Evolutionary conservation across 2,113 vertebrate species (phyloP), one percentile per base, ranked within the genome.

Genomic region (Neodontobutis hainanensis): DNA sequence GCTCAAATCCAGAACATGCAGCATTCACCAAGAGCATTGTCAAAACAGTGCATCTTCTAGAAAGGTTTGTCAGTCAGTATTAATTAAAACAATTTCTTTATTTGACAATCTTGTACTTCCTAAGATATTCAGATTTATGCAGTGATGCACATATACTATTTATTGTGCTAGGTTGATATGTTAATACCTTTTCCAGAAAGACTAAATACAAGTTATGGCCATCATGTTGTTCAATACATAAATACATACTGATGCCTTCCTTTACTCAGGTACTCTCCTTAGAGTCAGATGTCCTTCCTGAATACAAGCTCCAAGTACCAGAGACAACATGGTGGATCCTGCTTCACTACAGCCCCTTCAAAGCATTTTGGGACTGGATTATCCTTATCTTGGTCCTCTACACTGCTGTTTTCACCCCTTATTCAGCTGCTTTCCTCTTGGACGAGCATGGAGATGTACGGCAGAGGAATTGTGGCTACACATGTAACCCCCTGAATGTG

Each of bases 301-400:
- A 96, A 81, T 95, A 97, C 67, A 96, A 99, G 85, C 92, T 98
- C 60, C 94, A 98, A 85, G 94, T 93, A 0, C 94, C 96, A 0
- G 94, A 95, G 34, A 93, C 95, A 52, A 94, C 94, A 85, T 92
- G 93, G 68, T 96, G 95, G 92, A 99, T 95, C 77, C 90, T 99
- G 89, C 91, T 99, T 66, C 96, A 99, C 90, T 98, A 98, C 87
- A 96, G 96, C 79, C 95, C 96, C 53, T 98, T 98, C 92, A 99
- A 98, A 88, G 97, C 97, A 0, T 94, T 95, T 64, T 99, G 97
- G 97, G 97, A 99, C 90, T 99, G 97, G 97, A 92, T 99, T 19
- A 96, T 99, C 81, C 93, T 99, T 19, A 88, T 99, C 73, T 91
- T 99, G 83, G 96, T 98, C 74, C 96, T 99, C 90, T 97, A 98